Evolutionary conservation across 2,888 invertebrate genomes (phyloP).

Genomic region (Iselma pallidipennis): DNA sequence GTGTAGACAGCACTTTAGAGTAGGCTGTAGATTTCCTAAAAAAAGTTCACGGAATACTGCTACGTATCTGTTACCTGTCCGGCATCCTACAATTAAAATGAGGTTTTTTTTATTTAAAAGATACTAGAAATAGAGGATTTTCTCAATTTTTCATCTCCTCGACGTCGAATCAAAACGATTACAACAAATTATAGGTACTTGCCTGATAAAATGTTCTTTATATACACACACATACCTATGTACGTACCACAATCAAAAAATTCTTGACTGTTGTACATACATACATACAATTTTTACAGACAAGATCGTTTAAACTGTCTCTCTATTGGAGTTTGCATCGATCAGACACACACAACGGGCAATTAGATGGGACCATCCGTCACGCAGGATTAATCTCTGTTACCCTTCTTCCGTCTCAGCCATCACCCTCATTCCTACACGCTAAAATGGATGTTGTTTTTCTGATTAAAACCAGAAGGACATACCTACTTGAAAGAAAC

Average conservation of each 20-base stretch:
- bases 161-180: background rate
- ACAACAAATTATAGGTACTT: background rate
- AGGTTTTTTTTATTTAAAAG: too few relatives aligned
- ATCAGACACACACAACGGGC: background rate
- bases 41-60: too few relatives aligned
- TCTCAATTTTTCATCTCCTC: background rate
- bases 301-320: background rate
- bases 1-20: too few relatives aligned
- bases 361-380: background rate
- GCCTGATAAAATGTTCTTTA: background rate
- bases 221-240: background rate
- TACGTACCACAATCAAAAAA: too few relatives aligned
- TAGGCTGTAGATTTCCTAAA: too few relatives aligned
- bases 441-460: background rate
- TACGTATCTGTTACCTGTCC: too few relatives aligned
- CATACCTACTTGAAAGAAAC: background rate
- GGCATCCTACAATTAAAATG: too few relatives aligned
- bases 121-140: background rate
- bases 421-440: background rate
- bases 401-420: background rate
- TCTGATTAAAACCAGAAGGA: background rate
- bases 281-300: background rate
- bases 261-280: too few relatives aligned
- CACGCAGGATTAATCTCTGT: background rate
- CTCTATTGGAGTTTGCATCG: background rate